Conservation (phyloP, 2,113 vertebrate genomes). For the Lethenteron reissneri region DNA sequence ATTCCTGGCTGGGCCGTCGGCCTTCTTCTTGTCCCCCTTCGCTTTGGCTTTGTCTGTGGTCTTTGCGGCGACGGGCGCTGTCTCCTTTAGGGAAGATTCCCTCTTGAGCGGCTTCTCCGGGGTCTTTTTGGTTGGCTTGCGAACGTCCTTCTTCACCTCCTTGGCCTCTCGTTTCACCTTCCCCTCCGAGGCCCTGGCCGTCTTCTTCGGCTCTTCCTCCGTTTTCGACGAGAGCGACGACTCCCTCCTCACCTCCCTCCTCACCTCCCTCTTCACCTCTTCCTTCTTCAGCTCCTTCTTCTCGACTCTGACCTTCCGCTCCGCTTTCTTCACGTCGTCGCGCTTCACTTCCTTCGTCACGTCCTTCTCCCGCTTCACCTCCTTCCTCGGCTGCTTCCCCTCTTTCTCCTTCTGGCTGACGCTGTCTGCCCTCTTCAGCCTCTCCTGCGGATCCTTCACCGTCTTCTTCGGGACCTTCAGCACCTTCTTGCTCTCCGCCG, state of each 20-base stretch:
- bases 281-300: conserved; percentile 23
- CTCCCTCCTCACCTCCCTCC: conserved; percentile 33
- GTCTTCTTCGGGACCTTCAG: conserved; percentile 23
- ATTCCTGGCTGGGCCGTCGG: too few relatives aligned
- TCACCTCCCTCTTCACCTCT: conserved; percentile 21
- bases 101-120: conserved; percentile 14
- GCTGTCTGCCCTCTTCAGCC: conserved; percentile 8
- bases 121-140: conserved; percentile 9
- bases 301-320: conserved; percentile 9
- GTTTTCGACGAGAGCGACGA: conserved; percentile 19
- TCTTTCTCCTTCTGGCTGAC: conserved; percentile 14
- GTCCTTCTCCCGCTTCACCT: conserved; percentile 28
- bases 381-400: conserved; percentile 23
- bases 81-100: conserved; percentile 19
- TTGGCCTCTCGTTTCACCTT: conserved; percentile 28
- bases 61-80: conserved; percentile 6
- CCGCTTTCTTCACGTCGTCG: conserved; percentile 23
- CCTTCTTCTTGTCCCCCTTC: neutral
- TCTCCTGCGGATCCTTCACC: conserved; percentile 16
- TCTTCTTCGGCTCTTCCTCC: conserved; percentile 18
- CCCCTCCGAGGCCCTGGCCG: conserved; percentile 21
- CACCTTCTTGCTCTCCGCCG: conserved; percentile 26
- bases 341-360: conserved; percentile 26
- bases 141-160: conserved; percentile 21
- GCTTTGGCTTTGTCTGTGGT: neutral